Conservation (phyloP, 2,888 invertebrate species). For the Unio pictorum region DNA sequence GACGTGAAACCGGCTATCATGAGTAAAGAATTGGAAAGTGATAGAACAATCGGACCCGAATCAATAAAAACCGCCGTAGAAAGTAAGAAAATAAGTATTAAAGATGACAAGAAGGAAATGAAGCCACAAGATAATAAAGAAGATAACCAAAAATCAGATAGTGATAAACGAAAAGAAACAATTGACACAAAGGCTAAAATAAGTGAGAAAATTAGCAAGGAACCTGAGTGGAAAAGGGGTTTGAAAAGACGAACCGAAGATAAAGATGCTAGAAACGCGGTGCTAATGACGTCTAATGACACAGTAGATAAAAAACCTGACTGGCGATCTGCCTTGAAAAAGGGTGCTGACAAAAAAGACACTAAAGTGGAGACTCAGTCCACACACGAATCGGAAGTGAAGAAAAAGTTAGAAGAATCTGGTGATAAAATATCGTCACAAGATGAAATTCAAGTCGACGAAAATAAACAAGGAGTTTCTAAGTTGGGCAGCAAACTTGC, state of each 20-base stretch:
- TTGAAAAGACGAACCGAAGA: conserved; percentile 4
- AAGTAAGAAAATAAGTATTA: conserved; percentile 4
- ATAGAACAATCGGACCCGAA: conserved; percentile 13
- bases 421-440: background rate
- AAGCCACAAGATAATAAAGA: conserved; percentile 8
- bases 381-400: conserved; percentile 9
- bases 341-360: conserved; percentile 6
- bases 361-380: conserved; percentile 6
- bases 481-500: no score
- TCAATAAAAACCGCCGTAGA: conserved; percentile 10
- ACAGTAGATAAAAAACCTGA: conserved; percentile 1
- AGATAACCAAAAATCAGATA: conserved; percentile 9
- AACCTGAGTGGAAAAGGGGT: no score
- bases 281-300: background rate
- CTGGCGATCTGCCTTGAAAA: conserved; percentile 5
- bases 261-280: background rate
- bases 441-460: no score
- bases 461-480: no score
- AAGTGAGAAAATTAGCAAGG: no score
- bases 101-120: conserved; percentile 5
- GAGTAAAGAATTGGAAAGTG: conserved; percentile 10
- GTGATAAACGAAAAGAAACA: conserved; percentile 11
- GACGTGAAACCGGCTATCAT: conserved; percentile 7
- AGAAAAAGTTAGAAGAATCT: conserved; percentile 6
- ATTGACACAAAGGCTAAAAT: conserved; percentile 9